Conservation (phyloP, 1,140 invertebrate genomes). For the Sarcophaga bullata region DNA sequence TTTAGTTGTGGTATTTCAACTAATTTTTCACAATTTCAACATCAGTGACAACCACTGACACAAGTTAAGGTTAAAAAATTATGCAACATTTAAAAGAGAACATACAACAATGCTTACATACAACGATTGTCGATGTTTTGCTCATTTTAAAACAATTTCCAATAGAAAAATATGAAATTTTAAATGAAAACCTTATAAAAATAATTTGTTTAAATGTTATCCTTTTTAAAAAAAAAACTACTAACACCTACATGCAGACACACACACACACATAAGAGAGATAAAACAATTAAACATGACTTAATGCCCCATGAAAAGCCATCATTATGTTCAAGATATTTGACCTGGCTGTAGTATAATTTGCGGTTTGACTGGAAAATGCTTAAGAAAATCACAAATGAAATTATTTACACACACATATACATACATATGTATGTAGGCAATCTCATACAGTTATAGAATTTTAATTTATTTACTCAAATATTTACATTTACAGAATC, state of each 20-base stretch:
- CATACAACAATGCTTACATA: no score
- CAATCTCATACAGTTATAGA: no score
- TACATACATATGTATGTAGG: background rate
- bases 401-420: background rate
- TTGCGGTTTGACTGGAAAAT: background rate
- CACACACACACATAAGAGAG: no score
- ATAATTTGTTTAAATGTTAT: slow-evolving; percentile 9
- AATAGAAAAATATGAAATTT: no score
- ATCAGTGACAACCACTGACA: background rate
- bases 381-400: background rate
- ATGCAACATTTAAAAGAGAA: no score
- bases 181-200: background rate
- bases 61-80: background rate
- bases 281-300: background rate
- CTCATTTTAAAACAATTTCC: no score
- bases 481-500: no score
- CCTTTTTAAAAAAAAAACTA: no score
- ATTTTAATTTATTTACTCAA: no score
- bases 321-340: background rate
- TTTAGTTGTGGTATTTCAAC: background rate
- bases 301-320: background rate
- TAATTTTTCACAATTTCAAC: slow-evolving; percentile 2
- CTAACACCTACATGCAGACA: background rate
- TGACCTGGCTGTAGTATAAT: background rate
- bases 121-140: background rate